phyloP scores from a whole-genome alignment of 2,797 vertebrate genomes.

The Danio tinwini region DNA sequence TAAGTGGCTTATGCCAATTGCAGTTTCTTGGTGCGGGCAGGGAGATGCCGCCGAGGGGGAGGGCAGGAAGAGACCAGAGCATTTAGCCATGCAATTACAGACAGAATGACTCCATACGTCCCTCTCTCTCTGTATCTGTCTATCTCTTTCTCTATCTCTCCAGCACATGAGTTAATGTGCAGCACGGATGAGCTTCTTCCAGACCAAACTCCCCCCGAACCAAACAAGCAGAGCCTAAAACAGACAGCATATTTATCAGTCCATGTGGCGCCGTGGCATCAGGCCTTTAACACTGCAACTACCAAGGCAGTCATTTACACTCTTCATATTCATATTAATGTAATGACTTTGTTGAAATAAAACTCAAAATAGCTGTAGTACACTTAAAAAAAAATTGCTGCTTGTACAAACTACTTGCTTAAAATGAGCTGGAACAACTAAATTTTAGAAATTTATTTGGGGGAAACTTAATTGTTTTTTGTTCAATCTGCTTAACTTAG shows the following conservation, averaged over 20 bases:
- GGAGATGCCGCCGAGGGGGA: slow-evolving; percentile 35
- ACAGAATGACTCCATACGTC: slow-evolving; percentile 55
- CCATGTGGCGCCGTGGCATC: slow-evolving; percentile 57
- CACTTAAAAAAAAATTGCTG: no score
- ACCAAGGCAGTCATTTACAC: no score
- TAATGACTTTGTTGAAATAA: no score
- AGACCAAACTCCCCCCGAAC: slow-evolving; percentile 47
- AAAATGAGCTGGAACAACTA: no score
- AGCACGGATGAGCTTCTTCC: slow-evolving; percentile 48
- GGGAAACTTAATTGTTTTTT: no score
- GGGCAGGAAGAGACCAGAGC: slow-evolving; percentile 52
- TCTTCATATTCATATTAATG: no score
- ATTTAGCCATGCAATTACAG: slow-evolving; percentile 63
- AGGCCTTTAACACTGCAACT: slow-evolving; percentile 29
- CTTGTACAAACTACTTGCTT: no score
- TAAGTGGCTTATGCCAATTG: slow-evolving; percentile 64
- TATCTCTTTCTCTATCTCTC: neutral
- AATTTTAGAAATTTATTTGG: no score
- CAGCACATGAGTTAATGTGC: slow-evolving; percentile 39
- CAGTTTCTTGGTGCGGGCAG: slow-evolving; percentile 56
- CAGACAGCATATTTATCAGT: slow-evolving; percentile 52
- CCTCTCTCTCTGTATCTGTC: slow-evolving; percentile 28
- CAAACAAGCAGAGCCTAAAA: slow-evolving; percentile 57
- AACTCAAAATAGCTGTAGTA: no score
- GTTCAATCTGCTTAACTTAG: no score